Base-by-base conservation (phyloP, 2,113 vertebrate species). In the Bagarius yarrelli region DNA sequence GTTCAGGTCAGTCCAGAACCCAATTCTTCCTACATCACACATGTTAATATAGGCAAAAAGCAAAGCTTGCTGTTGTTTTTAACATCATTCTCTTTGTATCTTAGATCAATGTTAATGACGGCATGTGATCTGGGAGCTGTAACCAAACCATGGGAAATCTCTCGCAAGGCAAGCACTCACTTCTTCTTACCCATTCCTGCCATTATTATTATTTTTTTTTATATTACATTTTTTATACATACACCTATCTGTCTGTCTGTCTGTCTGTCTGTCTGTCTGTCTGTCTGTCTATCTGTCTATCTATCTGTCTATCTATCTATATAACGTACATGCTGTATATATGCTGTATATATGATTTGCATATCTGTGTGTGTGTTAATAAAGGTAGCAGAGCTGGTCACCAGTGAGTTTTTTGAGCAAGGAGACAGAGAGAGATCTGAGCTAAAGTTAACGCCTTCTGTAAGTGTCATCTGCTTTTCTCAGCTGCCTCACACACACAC, bases 121-220 rank as follows among this genome's bases (percentile, higher is more conserved):
- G 97, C 98, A 40, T 99, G 97, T 93, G 98, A 99, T 93, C 95
- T 99, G 85, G 98, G 98, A 89, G 98, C 98, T 81, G 98, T 97
- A 90, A 99, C 98, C 83, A 99, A 99, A 92, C 98, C 98, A n/a
- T 99, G 98, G 98, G 96, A 99, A 91, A 98, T 96, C 92, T 99
- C 98, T n/a, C 95, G 94, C 93, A 97, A 98, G 96, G 98, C 95
- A 91, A 95, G 93, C 52, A 0, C 40, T 70, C 5, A 63, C 40
- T 32, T 6, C n/a, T 55, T 57, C 52, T 14, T 8, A 27, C 27
- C 32, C 27, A 19, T 15, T 23, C n/a, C 16, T 18, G 16, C 40
- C 23, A 25, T 27, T 18, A 8, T 40, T 79, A 47, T 30, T 27
- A 64, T 19, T 27, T 30, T n/a, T 60, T n/a, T 9, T 19, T 60